Conservation (phyloP, 2,113 vertebrate species). For the Chrysemys picta region DNA sequence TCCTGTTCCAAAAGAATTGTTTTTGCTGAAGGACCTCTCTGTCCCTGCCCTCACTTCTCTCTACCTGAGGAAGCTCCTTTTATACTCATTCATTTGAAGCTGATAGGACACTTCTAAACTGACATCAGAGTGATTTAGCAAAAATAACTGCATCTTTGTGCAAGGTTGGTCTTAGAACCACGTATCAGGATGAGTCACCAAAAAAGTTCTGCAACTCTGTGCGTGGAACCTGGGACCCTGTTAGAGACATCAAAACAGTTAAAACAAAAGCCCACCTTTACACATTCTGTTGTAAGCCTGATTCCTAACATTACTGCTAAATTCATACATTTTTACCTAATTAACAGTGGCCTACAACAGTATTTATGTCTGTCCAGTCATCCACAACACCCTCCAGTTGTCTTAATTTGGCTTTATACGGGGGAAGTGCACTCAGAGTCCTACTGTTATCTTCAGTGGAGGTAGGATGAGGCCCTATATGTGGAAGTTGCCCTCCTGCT, state of each 20-base stretch:
- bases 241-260: not conserved
- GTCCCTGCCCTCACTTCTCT: conserved; percentile 27
- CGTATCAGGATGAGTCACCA: not conserved
- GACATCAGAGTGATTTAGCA: conserved; percentile 52
- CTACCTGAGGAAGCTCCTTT: conserved; percentile 39
- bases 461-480: not conserved
- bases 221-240: conserved; percentile 41
- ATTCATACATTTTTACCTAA: not conserved
- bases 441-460: not conserved
- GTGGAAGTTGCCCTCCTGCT: conserved; percentile 2
- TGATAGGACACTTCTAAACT: conserved; percentile 47
- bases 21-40: conserved; percentile 38
- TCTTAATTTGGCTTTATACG: not conserved
- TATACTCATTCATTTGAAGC: conserved; percentile 53
- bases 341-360: not conserved
- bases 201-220: not conserved
- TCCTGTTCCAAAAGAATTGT: conserved; percentile 31
- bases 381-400: not conserved
- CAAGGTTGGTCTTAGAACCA: not conserved
- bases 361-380: not conserved
- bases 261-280: not conserved
- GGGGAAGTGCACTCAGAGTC: not conserved
- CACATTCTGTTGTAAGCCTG: not conserved
- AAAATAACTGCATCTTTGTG: conserved; percentile 54
- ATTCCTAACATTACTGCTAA: not conserved